Base-by-base conservation (phyloP, 2,888 invertebrate species). In the Macrophya alboannulata region DNA sequence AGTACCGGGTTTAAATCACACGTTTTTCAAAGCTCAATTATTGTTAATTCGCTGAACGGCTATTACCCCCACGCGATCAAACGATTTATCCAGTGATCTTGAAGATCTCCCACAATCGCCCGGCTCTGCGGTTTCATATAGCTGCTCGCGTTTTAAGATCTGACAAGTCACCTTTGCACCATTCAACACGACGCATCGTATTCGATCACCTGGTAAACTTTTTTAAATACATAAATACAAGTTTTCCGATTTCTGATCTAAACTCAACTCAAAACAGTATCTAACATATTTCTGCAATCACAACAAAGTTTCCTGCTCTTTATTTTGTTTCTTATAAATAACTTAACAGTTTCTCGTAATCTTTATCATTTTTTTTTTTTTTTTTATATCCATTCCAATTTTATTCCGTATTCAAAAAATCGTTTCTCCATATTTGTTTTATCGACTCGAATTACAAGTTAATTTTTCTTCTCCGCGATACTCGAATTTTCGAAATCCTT, bases 181-280 rank as follows among this genome's bases (percentile, higher is more conserved):
- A 88, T 86, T 89, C 90, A 87, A 87, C 89, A 88, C 87, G 88
- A 89, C 89, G 85, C 90, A 90, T 89, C 90, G 86, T 87, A 83
- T 72, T 55, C 62, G 62, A 83, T 68, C 31, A 65, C 12, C 83
- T 68, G 68, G 83, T 81, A 81, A 81, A 81, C 12, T 4, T 65
- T 65, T 25, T 62, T 62, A 43, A 45, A 25, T 74, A 45, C 10
- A 51, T 77, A 51, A 10, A 76, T 25, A 40, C 21, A 72, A 48
- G 17, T 17, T 17, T 31, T 8, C 15, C 48, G n/a, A 77, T 51
- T 51, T 51, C 9, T 31, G 48, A 4, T 81, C 48, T 59, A 62
- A 81, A 43, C n/a, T n/a, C n/a, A n/a, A n/a, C n/a, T n/a, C n/a
- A n/a, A n/a, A n/a, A n/a, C n/a, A n/a, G 21, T 40, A 51, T 77